Evolutionary conservation across 2,113 vertebrate genomes (phyloP), one percentile per base, ranked within the genome.

Genomic region (Scopus umbretta): DNA sequence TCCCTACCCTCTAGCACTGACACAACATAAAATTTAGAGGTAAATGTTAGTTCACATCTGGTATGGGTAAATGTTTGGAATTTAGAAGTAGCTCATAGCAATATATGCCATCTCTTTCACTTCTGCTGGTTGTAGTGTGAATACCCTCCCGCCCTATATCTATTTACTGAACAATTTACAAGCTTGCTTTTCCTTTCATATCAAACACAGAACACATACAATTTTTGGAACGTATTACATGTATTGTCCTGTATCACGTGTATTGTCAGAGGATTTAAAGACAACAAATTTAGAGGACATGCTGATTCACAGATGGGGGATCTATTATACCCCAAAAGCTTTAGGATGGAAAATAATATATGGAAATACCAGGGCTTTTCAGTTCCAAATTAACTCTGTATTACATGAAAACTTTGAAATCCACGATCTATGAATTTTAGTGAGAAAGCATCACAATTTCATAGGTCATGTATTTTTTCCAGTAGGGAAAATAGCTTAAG

Each of bases 21-120:
- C 17, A 45, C 17, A 81, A 56, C 10, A 65, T 85, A 76, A 90
- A 94, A 95, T 56, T 88, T 94, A 88, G 61, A 92, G 13, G 52
- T 65, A 83, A 92, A 74, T 88, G 53, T 90, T 86, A 73, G 43
- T 90, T 58, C 42, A 67, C n/a, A 83, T 32, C 47, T 58, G 21
- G 25, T 56, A 70, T 79, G 92, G 53, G 72, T 50, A 91, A 96
- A 93, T 16, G 43, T 83, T 88, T 96, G 65, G 80, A 88, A 92
- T 88, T 90, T 74, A 92, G 45, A 93, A 83, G 7, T 27, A 81
- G 17, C 7, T 72, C 7, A 53, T 62, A 87, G 30, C 42, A 78
- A 80, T 83, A 95, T 70, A 83, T 94, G 90, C 61, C 62, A 79
- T 58, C 25, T 70, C 95, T 94, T 83, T 81, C 67, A 89, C 73